Conservation (phyloP, 2,797 vertebrate genomes). For the Lepilemur septentrionalis region DNA sequence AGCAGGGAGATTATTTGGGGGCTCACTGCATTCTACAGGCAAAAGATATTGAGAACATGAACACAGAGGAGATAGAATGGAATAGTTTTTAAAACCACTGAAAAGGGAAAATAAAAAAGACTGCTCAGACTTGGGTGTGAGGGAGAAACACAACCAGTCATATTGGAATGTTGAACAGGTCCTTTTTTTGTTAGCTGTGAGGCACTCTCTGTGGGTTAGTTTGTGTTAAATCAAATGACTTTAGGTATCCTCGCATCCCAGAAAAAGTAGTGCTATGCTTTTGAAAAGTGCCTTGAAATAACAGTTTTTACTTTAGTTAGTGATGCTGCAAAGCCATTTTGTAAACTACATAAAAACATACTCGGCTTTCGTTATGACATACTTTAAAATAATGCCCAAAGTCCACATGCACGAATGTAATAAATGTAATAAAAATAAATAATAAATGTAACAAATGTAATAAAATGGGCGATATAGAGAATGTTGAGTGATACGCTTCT, state of each 20-base stretch:
- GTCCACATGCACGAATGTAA: background rate
- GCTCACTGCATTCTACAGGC: background rate
- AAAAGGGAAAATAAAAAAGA: background rate
- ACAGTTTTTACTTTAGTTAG: constrained; percentile 30
- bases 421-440: background rate
- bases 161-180: background rate
- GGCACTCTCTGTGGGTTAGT: background rate
- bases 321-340: constrained; percentile 50
- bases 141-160: background rate
- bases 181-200: background rate
- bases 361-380: background rate
- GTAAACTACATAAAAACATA: constrained; percentile 11
- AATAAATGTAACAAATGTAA: background rate
- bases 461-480: background rate
- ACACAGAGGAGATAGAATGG: background rate
- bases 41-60: background rate
- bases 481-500: background rate
- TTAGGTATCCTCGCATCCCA: background rate
- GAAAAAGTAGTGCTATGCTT: background rate
- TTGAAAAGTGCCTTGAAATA: constrained; percentile 52
- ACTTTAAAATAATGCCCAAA: constrained; percentile 3
- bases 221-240: background rate
- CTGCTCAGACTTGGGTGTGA: background rate
- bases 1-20: background rate
- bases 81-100: background rate